Base-by-base conservation (phyloP, 1,140 invertebrate species). In the Tetramorium simillimum region DNA sequence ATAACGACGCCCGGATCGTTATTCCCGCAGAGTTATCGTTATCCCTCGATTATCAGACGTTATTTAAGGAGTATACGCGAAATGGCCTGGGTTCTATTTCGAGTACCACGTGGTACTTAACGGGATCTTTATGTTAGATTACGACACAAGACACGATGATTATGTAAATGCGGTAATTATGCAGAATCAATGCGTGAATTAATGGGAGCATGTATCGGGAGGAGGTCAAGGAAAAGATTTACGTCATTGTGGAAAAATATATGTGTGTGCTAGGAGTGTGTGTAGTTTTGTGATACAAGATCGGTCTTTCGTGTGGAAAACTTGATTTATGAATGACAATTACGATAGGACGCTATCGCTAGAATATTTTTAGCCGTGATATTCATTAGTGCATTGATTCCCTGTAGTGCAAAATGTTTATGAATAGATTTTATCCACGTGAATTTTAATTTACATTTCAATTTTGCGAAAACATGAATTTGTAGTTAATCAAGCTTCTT, bases 211-310 rank as follows among this genome's bases (percentile, higher is more conserved):
- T 72, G 40, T 21, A 72, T 58, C 53, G 5, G 10, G 72, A 84
- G 40, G 69, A 37, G 80, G 53, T 84, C 69, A 75, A 84, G 80
- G 80, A 60, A 62, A 75, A 62, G 24, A 46, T 84, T 84, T 84
- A 60, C 80, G 69, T 84, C 80, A 84, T 24, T 84, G 69, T 75
- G 14, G 40, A 43, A 75, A 73, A 84, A 62, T n/a, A 49, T 67
- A 46, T 18, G 43, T 49, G 33, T 67, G 2, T 28, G 2, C 18
- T n/a, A 58, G 16, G 18, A 49, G 43, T 24, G 18, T 43, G n/a
- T 16, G 9, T 16, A 37, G 18, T 33, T 43, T 81, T 70, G 9
- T 46, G 5, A 3, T 12, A 10, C 28, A 21, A 18, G 40, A 58
- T 60, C 21, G 12, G 6, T 33, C 5, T 3, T 33, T 72, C 14